These are phyloP conservation scores for Chymomyza costata DNA, from an alignment of 1,140 invertebrate species.

Conservation along the genomic window DNA sequence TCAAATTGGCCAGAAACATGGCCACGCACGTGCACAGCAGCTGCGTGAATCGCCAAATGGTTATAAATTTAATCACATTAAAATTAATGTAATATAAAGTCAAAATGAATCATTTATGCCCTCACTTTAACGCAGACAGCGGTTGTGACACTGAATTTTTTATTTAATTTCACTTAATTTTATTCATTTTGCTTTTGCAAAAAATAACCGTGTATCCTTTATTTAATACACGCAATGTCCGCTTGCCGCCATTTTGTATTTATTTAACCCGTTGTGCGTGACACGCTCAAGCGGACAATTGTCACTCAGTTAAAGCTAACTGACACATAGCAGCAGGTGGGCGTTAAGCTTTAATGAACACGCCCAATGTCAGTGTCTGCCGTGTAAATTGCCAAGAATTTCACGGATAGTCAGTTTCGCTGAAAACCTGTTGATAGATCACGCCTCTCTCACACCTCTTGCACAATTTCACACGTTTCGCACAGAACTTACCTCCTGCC, in stretches of 20 bases:
- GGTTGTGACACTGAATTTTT: conserved; percentile 23
- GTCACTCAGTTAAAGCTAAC: neutral
- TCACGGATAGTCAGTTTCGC: too few relatives aligned
- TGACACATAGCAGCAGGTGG: neutral
- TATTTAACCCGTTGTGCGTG: too few relatives aligned
- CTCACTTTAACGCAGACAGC: neutral
- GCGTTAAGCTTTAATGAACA: too few relatives aligned
- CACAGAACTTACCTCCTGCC: conserved; percentile 60
- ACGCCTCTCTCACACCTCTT: too few relatives aligned
- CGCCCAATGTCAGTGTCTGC: too few relatives aligned
- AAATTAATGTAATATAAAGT: conserved; percentile 48
- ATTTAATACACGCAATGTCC: conserved; percentile 4
- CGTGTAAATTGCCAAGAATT: too few relatives aligned
- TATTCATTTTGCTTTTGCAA: conserved; percentile 47
- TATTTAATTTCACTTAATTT: conserved; percentile 68
- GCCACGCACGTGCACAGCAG: conserved; percentile 82
- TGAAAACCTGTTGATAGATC: conserved; percentile 44
- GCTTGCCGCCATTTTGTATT: neutral
- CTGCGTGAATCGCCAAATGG: conserved; percentile 74
- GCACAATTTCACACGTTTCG: too few relatives aligned
- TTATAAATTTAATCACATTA: conserved; percentile 46
- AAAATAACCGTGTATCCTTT: too few relatives aligned
- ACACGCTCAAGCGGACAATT: too few relatives aligned
- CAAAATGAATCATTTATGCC: conserved; percentile 22
- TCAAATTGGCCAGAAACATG: conserved; percentile 87